Evolutionary conservation across 2,797 vertebrate species (phyloP).

Genomic region (Podarcis lilfordi): DNA sequence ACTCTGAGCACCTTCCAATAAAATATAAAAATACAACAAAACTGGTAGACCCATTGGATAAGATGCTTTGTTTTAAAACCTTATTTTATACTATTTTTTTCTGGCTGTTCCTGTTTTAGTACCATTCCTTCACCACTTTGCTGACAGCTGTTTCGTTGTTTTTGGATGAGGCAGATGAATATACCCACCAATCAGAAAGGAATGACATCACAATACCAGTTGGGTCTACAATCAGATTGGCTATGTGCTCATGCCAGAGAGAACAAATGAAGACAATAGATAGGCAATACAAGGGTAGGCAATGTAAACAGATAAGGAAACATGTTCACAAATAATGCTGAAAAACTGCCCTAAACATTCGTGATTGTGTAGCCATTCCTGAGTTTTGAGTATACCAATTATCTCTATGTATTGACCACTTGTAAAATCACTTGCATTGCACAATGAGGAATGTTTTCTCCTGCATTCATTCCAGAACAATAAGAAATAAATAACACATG

Average conservation of each 20-base stretch:
- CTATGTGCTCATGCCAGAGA: neutral
- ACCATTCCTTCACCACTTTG: neutral
- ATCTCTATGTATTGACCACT: neutral
- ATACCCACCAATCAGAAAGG: neutral
- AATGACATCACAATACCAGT: neutral
- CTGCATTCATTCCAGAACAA: neutral
- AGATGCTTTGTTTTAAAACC: neutral
- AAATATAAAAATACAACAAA: too few relatives aligned
- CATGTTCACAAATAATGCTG: neutral
- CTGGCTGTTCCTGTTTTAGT: neutral
- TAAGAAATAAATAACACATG: neutral
- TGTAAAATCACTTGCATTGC: constrained; percentile 12
- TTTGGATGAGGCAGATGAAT: neutral
- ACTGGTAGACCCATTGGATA: too few relatives aligned
- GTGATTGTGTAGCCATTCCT: too few relatives aligned
- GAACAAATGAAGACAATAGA: neutral
- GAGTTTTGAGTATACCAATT: neutral
- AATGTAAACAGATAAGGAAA: neutral
- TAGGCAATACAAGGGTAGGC: neutral
- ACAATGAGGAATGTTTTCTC: neutral
- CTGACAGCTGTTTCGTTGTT: neutral
- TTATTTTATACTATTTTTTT: neutral
- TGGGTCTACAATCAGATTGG: neutral
- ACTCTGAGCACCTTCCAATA: too few relatives aligned
- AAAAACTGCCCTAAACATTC: neutral